A percentile compares a stretch with the other conserved stretches of the same genome.
These are phyloP conservation scores for Caenorhabditis afra DNA, from an alignment of 2,888 invertebrate species.

Conservation along the genomic window DNA sequence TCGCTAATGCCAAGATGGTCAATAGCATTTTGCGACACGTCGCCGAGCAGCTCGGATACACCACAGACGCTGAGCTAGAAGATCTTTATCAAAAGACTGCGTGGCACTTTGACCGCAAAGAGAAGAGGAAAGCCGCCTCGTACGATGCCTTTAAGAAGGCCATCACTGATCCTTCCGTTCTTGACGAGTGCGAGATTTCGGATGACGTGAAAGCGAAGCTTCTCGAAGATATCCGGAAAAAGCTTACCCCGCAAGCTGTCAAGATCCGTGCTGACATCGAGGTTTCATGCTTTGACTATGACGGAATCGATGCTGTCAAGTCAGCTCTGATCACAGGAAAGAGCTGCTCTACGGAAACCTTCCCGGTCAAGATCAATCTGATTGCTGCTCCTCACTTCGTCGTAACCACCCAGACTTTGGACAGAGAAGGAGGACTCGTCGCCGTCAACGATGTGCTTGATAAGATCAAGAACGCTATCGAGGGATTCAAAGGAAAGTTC, in stretches of 20 bases:
- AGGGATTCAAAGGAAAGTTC: constrained; percentile 90
- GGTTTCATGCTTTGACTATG: constrained; percentile 95
- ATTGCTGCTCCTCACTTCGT: constrained; percentile 99
- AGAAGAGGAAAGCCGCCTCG: constrained; percentile 94
- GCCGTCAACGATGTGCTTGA: constrained; percentile 92
- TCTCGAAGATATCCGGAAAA: constrained; percentile 93
- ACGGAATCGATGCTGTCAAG: constrained; percentile 98
- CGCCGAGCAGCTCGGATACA: constrained; percentile 93
- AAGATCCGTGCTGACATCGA: constrained; percentile 89
- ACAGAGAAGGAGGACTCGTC: constrained; percentile 86
- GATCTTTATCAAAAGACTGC: constrained; percentile 85
- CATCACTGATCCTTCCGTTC: constrained; percentile 92
- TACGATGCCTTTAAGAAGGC: constrained; percentile 99
- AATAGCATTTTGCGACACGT: constrained; percentile 93
- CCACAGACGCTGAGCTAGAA: constrained; percentile 92
- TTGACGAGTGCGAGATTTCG: constrained; percentile 96
- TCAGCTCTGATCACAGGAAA: constrained; percentile 91
- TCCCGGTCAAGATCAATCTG: constrained; percentile 98
- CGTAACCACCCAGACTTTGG: constrained; percentile 98
- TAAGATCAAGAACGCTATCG: constrained; percentile 89
- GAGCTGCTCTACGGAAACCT: constrained; percentile 90
- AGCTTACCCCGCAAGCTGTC: constrained; percentile 96
- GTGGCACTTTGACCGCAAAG: constrained; percentile 98
- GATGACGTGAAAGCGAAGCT: constrained; percentile 93
- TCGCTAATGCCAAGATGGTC: constrained; percentile 86